phyloP scores from a whole-genome alignment of 2,797 vertebrate species.

The Phalanger gymnotis region DNA sequence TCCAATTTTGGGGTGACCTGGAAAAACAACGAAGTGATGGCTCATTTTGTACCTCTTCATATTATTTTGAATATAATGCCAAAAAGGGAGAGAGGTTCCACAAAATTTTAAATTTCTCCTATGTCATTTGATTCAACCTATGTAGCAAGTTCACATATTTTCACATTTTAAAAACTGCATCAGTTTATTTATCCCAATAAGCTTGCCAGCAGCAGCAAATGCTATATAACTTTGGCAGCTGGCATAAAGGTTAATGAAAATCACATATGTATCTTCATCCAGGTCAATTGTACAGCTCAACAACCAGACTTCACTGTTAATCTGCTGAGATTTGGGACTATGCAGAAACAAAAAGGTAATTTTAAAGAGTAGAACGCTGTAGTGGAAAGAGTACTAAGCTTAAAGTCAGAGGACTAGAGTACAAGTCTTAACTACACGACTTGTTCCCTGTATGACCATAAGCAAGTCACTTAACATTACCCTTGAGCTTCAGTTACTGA shows the following conservation, averaged over 20 bases:
- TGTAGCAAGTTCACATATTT: neutral
- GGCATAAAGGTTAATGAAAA: conserved; percentile 12
- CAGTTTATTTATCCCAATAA: neutral
- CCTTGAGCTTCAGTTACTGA: neutral
- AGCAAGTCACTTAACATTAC: neutral
- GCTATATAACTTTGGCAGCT: neutral
- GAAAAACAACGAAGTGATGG: neutral
- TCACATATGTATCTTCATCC: neutral
- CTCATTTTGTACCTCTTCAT: neutral
- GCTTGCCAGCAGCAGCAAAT: neutral
- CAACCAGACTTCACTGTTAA: neutral
- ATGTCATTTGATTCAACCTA: neutral
- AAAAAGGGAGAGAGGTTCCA: fast-evolving
- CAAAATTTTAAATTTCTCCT: neutral
- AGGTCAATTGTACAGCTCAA: neutral
- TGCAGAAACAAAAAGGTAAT: neutral
- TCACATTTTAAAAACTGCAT: conserved; percentile 11
- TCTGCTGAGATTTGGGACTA: neutral
- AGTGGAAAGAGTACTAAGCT: neutral
- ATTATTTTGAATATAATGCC: neutral
- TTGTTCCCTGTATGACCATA: neutral
- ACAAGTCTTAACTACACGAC: neutral
- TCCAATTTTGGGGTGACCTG: neutral
- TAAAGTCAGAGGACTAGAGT: neutral
- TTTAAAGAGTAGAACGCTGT: neutral